Percentiles rank a stretch among this genome's conserved stretches.
These are phyloP conservation scores for Lamprotornis superbus DNA, from an alignment of 2,113 vertebrate genomes.

Conservation along the genomic window DNA sequence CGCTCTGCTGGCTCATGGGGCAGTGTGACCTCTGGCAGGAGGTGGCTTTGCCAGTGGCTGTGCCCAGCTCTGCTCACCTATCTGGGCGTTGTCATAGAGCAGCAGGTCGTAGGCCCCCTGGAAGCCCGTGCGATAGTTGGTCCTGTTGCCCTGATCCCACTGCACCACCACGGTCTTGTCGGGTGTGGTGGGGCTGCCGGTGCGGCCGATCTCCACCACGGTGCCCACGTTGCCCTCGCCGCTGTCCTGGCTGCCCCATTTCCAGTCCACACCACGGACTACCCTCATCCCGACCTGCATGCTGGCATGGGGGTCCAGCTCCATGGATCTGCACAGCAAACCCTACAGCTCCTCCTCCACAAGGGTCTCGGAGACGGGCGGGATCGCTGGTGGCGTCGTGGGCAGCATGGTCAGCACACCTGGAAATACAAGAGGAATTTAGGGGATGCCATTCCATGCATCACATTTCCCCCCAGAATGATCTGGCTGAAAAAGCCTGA, in stretches of 20 bases:
- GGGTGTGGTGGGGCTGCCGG: constrained; percentile 94
- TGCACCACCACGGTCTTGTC: constrained; percentile 98
- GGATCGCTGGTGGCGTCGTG: not conserved
- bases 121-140: constrained; percentile 96
- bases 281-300: constrained; percentile 99
- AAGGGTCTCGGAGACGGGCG: not conserved
- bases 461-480: too few species aligned
- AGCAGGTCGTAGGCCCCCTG: constrained; percentile 94
- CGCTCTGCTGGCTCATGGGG: not conserved
- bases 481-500: too few species aligned
- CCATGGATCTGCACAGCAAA: constrained; percentile 37
- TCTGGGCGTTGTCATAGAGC: constrained; percentile 96
- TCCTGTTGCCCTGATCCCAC: constrained; percentile 96
- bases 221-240: constrained; percentile 96
- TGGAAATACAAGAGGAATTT: not conserved
- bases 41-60: not conserved
- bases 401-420: constrained; percentile 10
- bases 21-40: not conserved
- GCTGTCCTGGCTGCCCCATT: constrained; percentile 94
- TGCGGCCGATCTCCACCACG: constrained; percentile 94
- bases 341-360: not conserved
- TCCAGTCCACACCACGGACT: constrained; percentile 95
- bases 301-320: constrained; percentile 74
- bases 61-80: not conserved
- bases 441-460: too few species aligned